Base-by-base conservation (phyloP, 2,888 invertebrate genomes). In the Alentia gelatinosa region DNA sequence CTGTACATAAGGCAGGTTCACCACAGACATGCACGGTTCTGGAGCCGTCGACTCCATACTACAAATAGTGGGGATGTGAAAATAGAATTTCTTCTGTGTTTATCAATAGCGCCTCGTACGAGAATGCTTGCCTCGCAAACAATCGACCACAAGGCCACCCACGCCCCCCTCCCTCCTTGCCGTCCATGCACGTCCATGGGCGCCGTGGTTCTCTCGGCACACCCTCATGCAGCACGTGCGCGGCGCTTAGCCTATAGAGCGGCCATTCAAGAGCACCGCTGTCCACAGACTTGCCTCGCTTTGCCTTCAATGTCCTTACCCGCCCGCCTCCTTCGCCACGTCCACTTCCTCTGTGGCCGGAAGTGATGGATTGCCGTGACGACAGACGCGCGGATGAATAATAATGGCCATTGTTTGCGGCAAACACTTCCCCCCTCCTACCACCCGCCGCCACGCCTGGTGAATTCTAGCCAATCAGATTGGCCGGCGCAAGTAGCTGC, bases 321-420 rank as follows among this genome's bases (percentile, higher is more conserved):
- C 68, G 74, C 79, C 39, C 39, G 35, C 26, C 79, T 79, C 26
- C 19, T 23, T 26, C 19, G 15, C n/a, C 35, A 35, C 37, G 23
- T 19, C 79, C 15, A 35, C 79, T 79, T 79, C 79, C 79, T 39
- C 23, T 79, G 23, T 79, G 39, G 39, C 79, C 37, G 79, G 79
- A 79, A 79, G 39, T 79, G 79, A 79, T 79, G 39, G 79, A 79
- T 79, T 39, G 79, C 39, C 79, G 39, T 39, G 79, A 15, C 79
- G 79, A 79, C 79, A 39, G 79, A 79, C 37, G 39, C 37, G 79
- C 37, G 39, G 35, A 79, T 37, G 35, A 79, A 79, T 79, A 79
- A 79, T 79, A 79, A 79, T 79, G n/a, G 79, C 79, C 35, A 74
- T 74, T 74, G 74, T 74, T 74, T 74, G 74, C 35, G 37, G 79